Evolutionary conservation across 2,888 invertebrate genomes (phyloP).

Genomic region (Trissolcus japonicus): DNA sequence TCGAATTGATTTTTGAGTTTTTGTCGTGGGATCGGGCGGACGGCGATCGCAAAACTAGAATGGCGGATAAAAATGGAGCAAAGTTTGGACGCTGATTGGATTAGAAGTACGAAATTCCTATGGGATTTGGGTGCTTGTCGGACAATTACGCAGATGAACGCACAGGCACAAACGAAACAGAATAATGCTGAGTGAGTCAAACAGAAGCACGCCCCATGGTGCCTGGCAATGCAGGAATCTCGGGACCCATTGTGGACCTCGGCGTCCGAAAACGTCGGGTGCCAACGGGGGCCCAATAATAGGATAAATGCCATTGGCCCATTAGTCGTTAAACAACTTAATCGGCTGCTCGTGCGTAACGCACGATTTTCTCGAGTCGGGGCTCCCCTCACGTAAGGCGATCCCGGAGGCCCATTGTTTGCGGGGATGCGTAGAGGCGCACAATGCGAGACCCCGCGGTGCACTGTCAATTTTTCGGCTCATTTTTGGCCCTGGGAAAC

Average conservation of each 20-base stretch:
- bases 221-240: constrained; percentile 40
- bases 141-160: constrained; percentile 34
- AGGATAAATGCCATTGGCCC: constrained; percentile 63
- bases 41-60: no score
- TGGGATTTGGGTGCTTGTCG: constrained; percentile 24
- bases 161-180: constrained; percentile 30
- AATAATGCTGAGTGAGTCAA: constrained; percentile 48
- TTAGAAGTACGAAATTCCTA: constrained; percentile 6
- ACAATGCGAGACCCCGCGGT: constrained; percentile 38
- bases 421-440: constrained; percentile 44
- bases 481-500: constrained; percentile 24
- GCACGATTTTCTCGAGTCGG: constrained; percentile 38
- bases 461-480: constrained; percentile 47
- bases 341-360: constrained; percentile 61
- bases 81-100: constrained; percentile 3
- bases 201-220: constrained; percentile 57
- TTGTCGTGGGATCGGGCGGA: not conserved
- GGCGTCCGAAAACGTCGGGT: constrained; percentile 40
- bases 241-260: constrained; percentile 57
- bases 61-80: no score
- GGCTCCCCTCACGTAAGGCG: constrained; percentile 30
- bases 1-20: constrained; percentile 11
- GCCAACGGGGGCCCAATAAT: constrained; percentile 60
- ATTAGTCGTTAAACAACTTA: constrained; percentile 67
- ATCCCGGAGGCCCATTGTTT: constrained; percentile 47